Percentiles rank a stretch among this genome's conserved stretches.
Conservation (phyloP, 2,888 invertebrate genomes). For the Toxonevra muliebris region DNA sequence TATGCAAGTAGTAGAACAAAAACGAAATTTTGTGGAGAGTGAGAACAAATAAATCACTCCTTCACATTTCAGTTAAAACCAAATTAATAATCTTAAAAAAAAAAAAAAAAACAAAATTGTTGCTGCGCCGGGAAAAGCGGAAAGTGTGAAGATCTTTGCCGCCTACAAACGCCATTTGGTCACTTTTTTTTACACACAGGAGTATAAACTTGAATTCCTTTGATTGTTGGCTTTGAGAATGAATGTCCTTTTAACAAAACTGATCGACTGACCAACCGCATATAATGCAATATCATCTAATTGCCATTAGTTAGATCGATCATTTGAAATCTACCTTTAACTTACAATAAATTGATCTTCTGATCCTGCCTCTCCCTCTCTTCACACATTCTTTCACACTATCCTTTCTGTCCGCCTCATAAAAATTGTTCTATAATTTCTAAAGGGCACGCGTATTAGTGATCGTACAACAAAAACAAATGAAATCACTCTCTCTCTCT, state of each 20-base stretch:
- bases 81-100: constrained; percentile 27
- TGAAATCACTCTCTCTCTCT: too few relatives aligned
- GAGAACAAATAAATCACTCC: constrained; percentile 37
- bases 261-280: too few relatives aligned
- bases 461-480: neutral
- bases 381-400: constrained; percentile 5
- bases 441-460: constrained; percentile 3
- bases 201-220: too few relatives aligned
- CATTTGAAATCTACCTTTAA: too few relatives aligned
- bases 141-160: constrained; percentile 34
- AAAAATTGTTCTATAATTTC: too few relatives aligned
- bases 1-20: neutral
- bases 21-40: constrained; percentile 17
- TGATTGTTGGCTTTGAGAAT: too few relatives aligned
- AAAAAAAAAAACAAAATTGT: neutral
- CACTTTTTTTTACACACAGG: too few relatives aligned
- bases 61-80: constrained; percentile 31
- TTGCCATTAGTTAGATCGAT: too few relatives aligned
- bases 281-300: too few relatives aligned
- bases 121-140: neutral
- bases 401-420: neutral
- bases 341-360: too few relatives aligned
- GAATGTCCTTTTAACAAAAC: too few relatives aligned
- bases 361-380: too few relatives aligned
- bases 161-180: constrained; percentile 10